phyloP scores from a whole-genome alignment of 64 coral and sea anemone genomes.

The Montipora capricornis region DNA sequence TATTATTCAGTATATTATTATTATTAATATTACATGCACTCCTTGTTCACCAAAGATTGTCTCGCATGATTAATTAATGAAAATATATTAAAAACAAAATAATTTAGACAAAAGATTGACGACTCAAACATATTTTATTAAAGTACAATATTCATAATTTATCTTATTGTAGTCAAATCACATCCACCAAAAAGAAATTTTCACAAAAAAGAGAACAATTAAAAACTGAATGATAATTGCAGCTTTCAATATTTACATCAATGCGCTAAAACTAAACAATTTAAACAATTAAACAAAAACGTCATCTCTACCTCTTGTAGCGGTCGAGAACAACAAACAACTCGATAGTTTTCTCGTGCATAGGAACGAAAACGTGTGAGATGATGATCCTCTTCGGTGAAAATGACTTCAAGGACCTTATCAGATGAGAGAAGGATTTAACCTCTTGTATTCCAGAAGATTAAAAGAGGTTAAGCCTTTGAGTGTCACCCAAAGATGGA shows the following conservation, averaged over 20 bases:
- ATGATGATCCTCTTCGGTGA: too few species aligned
- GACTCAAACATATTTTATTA: not conserved
- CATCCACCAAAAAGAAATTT: not conserved
- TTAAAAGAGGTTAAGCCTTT: too few species aligned
- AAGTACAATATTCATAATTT: not conserved
- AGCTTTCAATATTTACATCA: not conserved
- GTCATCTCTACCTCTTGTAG: too few species aligned
- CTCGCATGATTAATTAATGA: not conserved
- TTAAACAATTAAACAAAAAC: too few species aligned
- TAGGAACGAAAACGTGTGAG: too few species aligned
- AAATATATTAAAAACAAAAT: not conserved
- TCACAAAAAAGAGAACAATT: not conserved
- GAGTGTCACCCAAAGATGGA: too few species aligned
- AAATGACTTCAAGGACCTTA: too few species aligned
- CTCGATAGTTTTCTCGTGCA: too few species aligned
- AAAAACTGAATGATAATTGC: not conserved
- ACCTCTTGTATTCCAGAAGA: too few species aligned
- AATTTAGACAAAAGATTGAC: constrained; percentile 13
- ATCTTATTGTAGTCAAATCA: not conserved
- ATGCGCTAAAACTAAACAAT: not conserved
- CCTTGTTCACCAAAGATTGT: not conserved
- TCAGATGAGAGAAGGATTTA: too few species aligned
- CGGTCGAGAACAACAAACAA: too few species aligned
- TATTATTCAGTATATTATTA: too few species aligned
- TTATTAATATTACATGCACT: not conserved